Evolutionary conservation across 2,888 invertebrate species (phyloP), one percentile per base, ranked within the genome.

Genomic region (Rhorus exstirpatorius): DNA sequence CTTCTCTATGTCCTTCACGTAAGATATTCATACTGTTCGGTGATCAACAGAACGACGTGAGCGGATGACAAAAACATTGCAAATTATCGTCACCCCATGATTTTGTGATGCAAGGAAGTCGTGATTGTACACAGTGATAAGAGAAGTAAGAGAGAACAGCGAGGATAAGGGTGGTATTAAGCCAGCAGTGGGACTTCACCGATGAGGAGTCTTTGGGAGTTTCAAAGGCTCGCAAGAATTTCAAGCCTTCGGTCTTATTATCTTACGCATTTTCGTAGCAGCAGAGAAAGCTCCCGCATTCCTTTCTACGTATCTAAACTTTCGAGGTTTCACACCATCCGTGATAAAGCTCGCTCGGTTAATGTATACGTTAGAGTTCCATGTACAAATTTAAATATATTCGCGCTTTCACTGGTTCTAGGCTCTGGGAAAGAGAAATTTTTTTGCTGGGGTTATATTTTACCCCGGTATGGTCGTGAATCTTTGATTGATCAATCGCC

Each of bases 201-300:
- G 72, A 87, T 88, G 89, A 89, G 90, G 91, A 92, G 91, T 92
- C 92, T 90, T 92, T 89, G 90, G 89, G 88, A 90, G 91, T 92
- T 90, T 92, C 89, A 83, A 88, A 80, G 89, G 88, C 90, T 89
- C 89, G 90, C 83, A 92, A 90, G 93, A 93, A 93, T 93, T 90
- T 91, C 87, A 93, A 92, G 90, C 91, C 92, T 93, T 88, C 91
- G 88, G 89, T 90, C 92, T 92, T 93, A 93, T 93, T 93, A 91
- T 93, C 93, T 92, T 91, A 72, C 82, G 89, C 91, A 89, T 89
- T 91, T 89, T 88, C 89, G 88, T 51, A 63, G 65, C 44, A 38
- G 19, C 7, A 58, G 55, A 44, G 49, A 61, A 31, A 61, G 46
- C 46, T 60, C 14, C 17, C 55, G 49, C 19, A 75, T 80, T 81